Conservation (phyloP, 2,888 invertebrate genomes). For the Xylocampa areola region DNA sequence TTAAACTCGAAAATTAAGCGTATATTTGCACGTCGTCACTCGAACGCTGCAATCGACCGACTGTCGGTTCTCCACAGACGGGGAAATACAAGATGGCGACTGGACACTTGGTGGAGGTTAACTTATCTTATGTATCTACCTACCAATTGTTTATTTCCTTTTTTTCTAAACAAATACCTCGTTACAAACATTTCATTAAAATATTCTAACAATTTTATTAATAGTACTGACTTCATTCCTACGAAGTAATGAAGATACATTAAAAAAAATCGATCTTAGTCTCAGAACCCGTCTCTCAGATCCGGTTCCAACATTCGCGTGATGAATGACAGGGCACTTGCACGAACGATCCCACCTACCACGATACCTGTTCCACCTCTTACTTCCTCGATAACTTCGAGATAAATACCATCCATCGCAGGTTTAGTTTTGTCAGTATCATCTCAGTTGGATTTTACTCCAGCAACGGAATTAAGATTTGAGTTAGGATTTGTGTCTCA, state of each 20-base stretch:
- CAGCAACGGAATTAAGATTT: constrained; percentile 55
- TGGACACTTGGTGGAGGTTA: too few species aligned
- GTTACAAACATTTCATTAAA: constrained; percentile 32
- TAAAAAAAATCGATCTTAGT: constrained; percentile 73
- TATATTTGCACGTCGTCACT: too few species aligned
- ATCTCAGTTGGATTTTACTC: not conserved
- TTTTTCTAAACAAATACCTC: constrained; percentile 8
- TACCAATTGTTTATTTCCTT: not conserved
- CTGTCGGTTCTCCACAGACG: too few species aligned
- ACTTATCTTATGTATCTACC: too few species aligned
- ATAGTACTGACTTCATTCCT: constrained; percentile 66
- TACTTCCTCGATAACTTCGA: constrained; percentile 47
- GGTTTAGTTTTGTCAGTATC: constrained; percentile 20
- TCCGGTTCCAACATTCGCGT: constrained; percentile 86
- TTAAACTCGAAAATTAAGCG: too few species aligned
- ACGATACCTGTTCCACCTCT: constrained; percentile 48
- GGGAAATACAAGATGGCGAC: too few species aligned
- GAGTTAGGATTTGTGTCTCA: constrained; percentile 8
- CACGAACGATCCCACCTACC: constrained; percentile 72
- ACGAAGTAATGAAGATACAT: constrained; percentile 74
- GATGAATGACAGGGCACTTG: constrained; percentile 85
- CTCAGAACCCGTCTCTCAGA: constrained; percentile 74
- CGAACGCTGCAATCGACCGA: too few species aligned
- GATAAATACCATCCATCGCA: constrained; percentile 59
- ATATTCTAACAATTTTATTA: constrained; percentile 52